These are phyloP conservation scores for Poecile montanus DNA, from an alignment of 2,797 vertebrate genomes.

Conservation along the genomic window DNA sequence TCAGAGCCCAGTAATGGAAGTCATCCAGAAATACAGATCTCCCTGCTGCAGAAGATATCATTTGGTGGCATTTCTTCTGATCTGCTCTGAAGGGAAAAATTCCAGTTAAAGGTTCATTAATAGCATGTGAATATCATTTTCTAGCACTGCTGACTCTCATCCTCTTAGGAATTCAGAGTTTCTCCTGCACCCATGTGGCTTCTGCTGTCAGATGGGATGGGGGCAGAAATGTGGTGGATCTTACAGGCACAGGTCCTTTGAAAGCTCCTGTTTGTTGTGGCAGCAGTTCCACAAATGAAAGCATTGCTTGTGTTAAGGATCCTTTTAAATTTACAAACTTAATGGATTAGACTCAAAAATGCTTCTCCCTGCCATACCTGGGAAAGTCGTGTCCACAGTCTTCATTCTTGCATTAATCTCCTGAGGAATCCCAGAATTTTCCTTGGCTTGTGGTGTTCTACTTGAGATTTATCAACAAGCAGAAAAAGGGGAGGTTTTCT, in stretches of 20 bases:
- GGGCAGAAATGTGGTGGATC: accelerated
- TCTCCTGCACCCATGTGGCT: not conserved
- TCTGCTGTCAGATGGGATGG: not conserved
- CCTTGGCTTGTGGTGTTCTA: not conserved
- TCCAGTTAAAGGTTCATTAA: not conserved
- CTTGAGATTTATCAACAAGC: not conserved
- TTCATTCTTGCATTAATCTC: not conserved
- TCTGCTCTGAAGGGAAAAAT: not conserved
- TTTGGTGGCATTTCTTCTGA: not conserved
- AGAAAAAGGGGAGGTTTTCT: not conserved
- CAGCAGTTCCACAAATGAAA: not conserved
- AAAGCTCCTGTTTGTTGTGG: not conserved
- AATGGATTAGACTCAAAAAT: not conserved
- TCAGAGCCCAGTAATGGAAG: not conserved
- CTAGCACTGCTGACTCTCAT: not conserved
- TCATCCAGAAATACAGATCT: not conserved
- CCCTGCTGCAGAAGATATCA: not conserved
- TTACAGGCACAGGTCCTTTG: not conserved
- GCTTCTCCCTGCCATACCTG: not conserved
- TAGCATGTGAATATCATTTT: not conserved
- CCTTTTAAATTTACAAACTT: not conserved
- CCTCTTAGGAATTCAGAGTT: not conserved
- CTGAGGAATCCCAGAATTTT: not conserved
- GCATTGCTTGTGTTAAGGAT: not conserved
- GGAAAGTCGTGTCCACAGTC: accelerated